Percentiles rank a stretch among this genome's conserved stretches.
Evolutionary conservation across 1,140 invertebrate genomes (phyloP).

Genomic region (Drosophila repleta): DNA sequence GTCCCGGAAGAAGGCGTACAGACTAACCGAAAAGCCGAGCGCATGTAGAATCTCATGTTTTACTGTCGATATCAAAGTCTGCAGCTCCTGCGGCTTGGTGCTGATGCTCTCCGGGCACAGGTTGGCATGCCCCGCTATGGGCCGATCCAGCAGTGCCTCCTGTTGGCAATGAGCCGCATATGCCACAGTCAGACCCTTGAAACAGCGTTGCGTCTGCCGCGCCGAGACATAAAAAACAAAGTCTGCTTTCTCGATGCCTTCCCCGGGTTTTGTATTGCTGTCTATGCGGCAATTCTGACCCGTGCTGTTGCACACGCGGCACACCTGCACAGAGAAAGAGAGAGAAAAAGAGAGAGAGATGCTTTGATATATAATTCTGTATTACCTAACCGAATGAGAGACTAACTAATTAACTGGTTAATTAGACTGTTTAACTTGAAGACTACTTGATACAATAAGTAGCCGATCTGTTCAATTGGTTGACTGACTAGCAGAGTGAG

Average conservation of each 20-base stretch:
- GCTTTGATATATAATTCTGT: not conserved
- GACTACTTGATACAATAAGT: not conserved
- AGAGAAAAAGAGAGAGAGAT: not conserved
- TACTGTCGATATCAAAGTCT: constrained; percentile 97
- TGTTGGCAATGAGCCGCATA: constrained; percentile 99
- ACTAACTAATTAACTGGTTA: not conserved
- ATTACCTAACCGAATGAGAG: not conserved
- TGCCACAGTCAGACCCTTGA: constrained; percentile 94
- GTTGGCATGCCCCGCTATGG: constrained; percentile 99
- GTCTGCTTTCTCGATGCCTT: constrained; percentile 94
- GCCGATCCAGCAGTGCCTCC: constrained; percentile 95
- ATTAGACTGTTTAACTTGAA: not conserved
- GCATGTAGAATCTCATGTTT: constrained; percentile 99
- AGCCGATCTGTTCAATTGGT: not conserved
- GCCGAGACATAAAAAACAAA: constrained; percentile 99
- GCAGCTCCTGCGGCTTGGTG: constrained; percentile 95
- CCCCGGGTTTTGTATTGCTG: constrained; percentile 84
- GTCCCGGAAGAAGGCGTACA: constrained; percentile 95
- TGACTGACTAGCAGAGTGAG: not conserved
- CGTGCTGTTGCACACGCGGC: constrained; percentile 92
- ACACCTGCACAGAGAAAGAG: constrained; percentile 86
- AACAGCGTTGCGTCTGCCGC: constrained; percentile 95
- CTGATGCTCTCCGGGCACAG: constrained; percentile 98
- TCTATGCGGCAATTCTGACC: constrained; percentile 90
- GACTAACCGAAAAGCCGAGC: constrained; percentile 96